These are phyloP conservation scores for Cherax quadricarinatus DNA, from an alignment of 1,140 invertebrate species.

Conservation along the genomic window DNA sequence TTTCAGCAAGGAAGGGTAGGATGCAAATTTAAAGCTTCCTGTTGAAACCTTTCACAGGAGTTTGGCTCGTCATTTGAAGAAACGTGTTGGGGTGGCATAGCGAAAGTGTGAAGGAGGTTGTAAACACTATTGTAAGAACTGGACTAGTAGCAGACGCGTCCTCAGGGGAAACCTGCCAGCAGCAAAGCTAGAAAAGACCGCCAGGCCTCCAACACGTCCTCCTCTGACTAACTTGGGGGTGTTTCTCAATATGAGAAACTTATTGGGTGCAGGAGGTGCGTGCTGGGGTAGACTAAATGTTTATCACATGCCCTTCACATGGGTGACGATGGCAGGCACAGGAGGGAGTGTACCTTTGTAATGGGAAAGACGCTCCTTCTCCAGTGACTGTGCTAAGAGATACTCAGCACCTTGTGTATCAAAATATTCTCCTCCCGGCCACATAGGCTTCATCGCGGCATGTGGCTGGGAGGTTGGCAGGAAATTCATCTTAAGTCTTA, in stretches of 20 bases:
- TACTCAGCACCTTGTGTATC: neutral
- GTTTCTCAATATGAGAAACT: constrained; percentile 32
- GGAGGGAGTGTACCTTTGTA: neutral
- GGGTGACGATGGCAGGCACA: neutral
- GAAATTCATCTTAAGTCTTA: neutral
- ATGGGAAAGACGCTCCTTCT: too few relatives aligned
- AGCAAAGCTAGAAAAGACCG: neutral
- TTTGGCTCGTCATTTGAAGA: neutral
- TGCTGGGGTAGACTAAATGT: constrained; percentile 12
- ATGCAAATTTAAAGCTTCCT: neutral
- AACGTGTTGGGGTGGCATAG: neutral
- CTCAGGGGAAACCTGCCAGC: neutral
- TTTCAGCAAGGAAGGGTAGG: neutral
- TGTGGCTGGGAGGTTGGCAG: neutral
- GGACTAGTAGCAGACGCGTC: neutral
- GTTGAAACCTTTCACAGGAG: neutral
- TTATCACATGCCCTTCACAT: constrained; percentile 11
- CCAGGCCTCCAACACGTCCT: constrained; percentile 2
- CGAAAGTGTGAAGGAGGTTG: neutral
- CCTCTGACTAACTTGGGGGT: neutral
- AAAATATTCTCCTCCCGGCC: neutral
- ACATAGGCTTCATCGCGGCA: neutral
- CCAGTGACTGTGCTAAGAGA: neutral
- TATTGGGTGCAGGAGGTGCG: neutral
- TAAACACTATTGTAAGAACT: neutral